A percentile compares a stretch with the other conserved stretches of the same genome.
These are phyloP conservation scores for Ophonus ardosiacus DNA, from an alignment of 2,888 invertebrate species.

Conservation along the genomic window DNA sequence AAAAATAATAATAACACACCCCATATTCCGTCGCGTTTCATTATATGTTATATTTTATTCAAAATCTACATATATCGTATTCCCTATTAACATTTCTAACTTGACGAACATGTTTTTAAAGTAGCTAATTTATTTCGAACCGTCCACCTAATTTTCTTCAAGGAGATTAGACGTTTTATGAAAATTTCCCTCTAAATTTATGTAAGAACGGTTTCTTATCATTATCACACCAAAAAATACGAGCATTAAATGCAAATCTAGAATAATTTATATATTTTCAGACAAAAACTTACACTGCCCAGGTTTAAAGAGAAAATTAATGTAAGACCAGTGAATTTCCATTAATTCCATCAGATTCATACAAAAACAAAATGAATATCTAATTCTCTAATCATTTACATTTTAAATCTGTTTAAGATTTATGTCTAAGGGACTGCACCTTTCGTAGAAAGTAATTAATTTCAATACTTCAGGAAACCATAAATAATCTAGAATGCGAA, in stretches of 20 bases:
- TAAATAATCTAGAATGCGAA: not conserved
- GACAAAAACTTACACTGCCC: conserved; percentile 7
- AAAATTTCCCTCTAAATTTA: not conserved
- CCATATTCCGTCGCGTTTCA: too few relatives aligned
- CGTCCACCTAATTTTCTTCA: too few relatives aligned
- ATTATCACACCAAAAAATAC: not conserved
- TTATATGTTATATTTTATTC: too few relatives aligned
- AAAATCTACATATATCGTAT: too few relatives aligned
- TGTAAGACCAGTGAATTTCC: not conserved
- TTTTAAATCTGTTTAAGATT: conserved; percentile 47
- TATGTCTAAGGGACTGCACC: not conserved
- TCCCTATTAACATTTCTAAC: too few relatives aligned
- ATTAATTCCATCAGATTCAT: conserved; percentile 11
- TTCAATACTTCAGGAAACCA: conserved; percentile 7
- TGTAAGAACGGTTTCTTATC: not conserved
- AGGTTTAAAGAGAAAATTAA: conserved; percentile 10
- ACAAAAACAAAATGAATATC: conserved; percentile 39
- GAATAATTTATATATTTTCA: conserved; percentile 1
- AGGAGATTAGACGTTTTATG: not conserved
- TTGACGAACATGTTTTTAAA: too few relatives aligned
- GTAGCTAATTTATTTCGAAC: too few relatives aligned
- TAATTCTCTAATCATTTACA: conserved; percentile 41
- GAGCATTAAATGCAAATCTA: not conserved
- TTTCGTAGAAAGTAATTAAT: conserved; percentile 28
- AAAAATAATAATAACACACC: too few relatives aligned